Percentiles rank a stretch among this genome's conserved stretches.
Evolutionary conservation across 1,140 invertebrate genomes (phyloP).

Genomic region (Hestina assimilis): DNA sequence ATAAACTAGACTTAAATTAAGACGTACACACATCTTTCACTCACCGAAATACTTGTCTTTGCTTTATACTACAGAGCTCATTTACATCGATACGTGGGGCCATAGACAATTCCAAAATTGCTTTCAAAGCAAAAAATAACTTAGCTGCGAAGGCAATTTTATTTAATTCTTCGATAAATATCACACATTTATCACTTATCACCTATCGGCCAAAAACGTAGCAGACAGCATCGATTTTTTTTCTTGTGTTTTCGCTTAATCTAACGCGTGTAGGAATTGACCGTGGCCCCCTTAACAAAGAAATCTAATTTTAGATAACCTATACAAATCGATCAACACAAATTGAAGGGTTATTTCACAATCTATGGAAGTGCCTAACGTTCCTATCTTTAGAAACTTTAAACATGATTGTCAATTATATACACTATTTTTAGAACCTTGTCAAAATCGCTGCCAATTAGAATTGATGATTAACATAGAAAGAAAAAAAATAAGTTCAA

Average conservation of each 20-base stretch:
- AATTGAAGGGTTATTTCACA: conserved; percentile 3
- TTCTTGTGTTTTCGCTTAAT: conserved; percentile 41
- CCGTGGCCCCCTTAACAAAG: conserved; percentile 46
- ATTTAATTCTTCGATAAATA: conserved; percentile 49
- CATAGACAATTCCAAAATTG: conserved; percentile 68
- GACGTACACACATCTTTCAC: conserved; percentile 47
- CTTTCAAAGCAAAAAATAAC: conserved; percentile 58
- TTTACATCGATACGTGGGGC: conserved; percentile 57
- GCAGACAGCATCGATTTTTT: conserved; percentile 41
- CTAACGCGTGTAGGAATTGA: conserved; percentile 53
- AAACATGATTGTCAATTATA: conserved; percentile 5
- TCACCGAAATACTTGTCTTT: conserved; percentile 50
- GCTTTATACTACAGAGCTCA: conserved; percentile 56
- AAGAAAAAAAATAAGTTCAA: neutral
- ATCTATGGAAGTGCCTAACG: conserved; percentile 11
- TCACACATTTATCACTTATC: conserved; percentile 62
- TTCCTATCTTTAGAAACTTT: conserved; percentile 31
- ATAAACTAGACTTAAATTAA: conserved; percentile 70
- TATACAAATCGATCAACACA: conserved; percentile 61
- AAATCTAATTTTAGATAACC: conserved; percentile 53
- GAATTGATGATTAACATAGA: neutral
- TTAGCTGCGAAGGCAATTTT: conserved; percentile 50
- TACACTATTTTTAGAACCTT: conserved; percentile 6
- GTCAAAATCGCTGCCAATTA: neutral
- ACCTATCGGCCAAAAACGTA: conserved; percentile 47